Base-by-base conservation (phyloP, 2,797 vertebrate genomes). In the Oreochromis mossambicus region DNA sequence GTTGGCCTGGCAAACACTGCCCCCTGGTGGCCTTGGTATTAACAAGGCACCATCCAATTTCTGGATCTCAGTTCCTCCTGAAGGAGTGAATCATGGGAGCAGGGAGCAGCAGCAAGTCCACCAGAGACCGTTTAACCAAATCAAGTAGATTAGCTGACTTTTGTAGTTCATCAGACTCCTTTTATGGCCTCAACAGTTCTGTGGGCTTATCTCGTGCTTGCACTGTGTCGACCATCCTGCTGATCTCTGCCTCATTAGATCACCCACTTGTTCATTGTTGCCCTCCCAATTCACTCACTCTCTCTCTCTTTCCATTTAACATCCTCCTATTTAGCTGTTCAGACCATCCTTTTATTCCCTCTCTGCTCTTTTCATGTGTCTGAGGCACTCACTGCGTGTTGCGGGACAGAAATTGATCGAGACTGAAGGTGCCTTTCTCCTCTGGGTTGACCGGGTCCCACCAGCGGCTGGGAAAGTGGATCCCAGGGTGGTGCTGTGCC, bases 321-420 rank as follows among this genome's bases (percentile, higher is more conserved):
- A 88, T 78, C 61, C 61, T 51, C 77, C 82, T 43, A 77, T 92
- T 89, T 81, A 90, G 87, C 86, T 46, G 6, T 77, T 87, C 78
- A 84, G 52, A 78, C 46, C 78, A 78, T 77, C 80, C 52, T 80
- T 91, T 86, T 21, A 78, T 82, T 82, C 36, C 76, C 78, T 58
- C 24, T 77, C 36, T 38, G 46, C 70, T 70, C 80, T 19, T 43
- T 82, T 46, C 14, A 48, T 46, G 77, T 54, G 61, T 68, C 83
- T 87, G 36, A 58, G 50, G 73, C 77, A 93, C 98, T 98, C 95
- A 99, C 98, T 97, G 94, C 86, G 94, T 95, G 95, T 99, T 99
- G 96, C 95, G 95, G 94, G 96, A 94, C 90, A 99, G 96, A 94
- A 99, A 99, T 92, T 93, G 96, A 94, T 97, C 95, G 85, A 99